phyloP scores from a whole-genome alignment of 2,888 invertebrate genomes.

The Oithona nana region DNA sequence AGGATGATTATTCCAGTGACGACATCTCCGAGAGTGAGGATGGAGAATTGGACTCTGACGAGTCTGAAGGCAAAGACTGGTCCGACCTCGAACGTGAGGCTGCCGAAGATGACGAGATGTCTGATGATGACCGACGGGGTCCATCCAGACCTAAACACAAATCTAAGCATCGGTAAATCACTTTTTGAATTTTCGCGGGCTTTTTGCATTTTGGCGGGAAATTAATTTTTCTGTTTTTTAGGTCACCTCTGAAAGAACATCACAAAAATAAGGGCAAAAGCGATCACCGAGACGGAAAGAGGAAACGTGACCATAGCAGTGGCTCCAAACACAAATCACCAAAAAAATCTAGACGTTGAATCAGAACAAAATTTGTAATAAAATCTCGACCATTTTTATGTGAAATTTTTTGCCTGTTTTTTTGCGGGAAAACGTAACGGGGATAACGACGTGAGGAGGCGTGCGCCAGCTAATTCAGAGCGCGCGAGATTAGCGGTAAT shows the following conservation, averaged over 20 bases:
- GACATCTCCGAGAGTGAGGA: conserved; percentile 42
- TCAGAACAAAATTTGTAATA: too few species aligned
- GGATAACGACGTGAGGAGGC: too few species aligned
- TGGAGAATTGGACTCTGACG: conserved; percentile 41
- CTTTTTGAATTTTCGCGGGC: too few species aligned
- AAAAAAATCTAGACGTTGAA: conserved; percentile 2
- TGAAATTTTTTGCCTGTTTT: too few species aligned
- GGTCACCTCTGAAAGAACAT: neutral
- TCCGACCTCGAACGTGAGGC: conserved; percentile 92
- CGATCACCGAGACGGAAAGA: neutral
- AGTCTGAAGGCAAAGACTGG: conserved; percentile 66
- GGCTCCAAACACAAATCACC: too few species aligned
- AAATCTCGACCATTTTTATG: too few species aligned
- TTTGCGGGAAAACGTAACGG: too few species aligned
- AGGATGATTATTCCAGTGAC: conserved; percentile 52
- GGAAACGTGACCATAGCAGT: neutral
- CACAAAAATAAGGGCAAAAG: neutral
- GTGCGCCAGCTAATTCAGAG: too few species aligned
- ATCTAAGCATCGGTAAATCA: neutral
- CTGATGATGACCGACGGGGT: conserved; percentile 22
- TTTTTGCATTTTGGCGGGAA: too few species aligned
- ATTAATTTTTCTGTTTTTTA: too few species aligned
- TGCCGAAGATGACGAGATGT: conserved; percentile 53
- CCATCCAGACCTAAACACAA: neutral
- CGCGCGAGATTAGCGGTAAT: too few species aligned